These are phyloP conservation scores for Drosophila pachea DNA, from an alignment of 1,140 invertebrate genomes.

Conservation along the genomic window DNA sequence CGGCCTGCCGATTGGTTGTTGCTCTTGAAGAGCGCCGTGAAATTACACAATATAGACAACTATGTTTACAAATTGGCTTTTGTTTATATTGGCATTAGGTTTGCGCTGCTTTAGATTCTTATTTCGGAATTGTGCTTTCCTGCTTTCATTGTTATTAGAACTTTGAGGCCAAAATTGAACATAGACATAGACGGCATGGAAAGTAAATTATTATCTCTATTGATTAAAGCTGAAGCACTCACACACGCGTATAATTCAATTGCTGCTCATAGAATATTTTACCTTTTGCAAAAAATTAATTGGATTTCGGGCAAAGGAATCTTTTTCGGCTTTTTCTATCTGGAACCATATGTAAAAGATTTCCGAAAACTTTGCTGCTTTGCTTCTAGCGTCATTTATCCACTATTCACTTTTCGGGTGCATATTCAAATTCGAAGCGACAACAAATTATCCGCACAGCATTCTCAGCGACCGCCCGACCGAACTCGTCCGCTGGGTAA, in stretches of 20 bases:
- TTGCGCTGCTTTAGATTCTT: conserved; percentile 28
- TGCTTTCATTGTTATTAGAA: conserved; percentile 10
- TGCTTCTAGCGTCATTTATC: conserved; percentile 56
- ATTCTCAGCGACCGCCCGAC: conserved; percentile 5
- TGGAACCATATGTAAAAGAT: conserved; percentile 27
- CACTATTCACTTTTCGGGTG: conserved; percentile 27
- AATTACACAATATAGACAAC: conserved; percentile 11
- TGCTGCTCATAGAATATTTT: conserved; percentile 10
- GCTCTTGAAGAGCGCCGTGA: not conserved
- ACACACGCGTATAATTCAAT: conserved; percentile 16
- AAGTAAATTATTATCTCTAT: conserved; percentile 15
- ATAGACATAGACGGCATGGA: conserved; percentile 2
- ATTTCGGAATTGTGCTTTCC: conserved; percentile 10
- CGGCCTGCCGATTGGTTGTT: not conserved
- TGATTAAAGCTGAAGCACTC: conserved; percentile 5
- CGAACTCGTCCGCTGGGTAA: conserved; percentile 40
- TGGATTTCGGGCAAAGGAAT: conserved; percentile 30
- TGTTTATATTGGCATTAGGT: conserved; percentile 56
- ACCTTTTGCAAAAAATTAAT: conserved; percentile 32
- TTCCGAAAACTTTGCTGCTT: conserved; percentile 26
- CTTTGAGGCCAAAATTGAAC: not conserved
- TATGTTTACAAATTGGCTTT: conserved; percentile 25
- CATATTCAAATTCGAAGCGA: conserved; percentile 30
- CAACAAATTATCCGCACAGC: not conserved
- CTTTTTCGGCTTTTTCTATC: too few relatives aligned